Base-by-base conservation (phyloP, 1,140 invertebrate genomes). In the Macrobrachium nipponense region DNA sequence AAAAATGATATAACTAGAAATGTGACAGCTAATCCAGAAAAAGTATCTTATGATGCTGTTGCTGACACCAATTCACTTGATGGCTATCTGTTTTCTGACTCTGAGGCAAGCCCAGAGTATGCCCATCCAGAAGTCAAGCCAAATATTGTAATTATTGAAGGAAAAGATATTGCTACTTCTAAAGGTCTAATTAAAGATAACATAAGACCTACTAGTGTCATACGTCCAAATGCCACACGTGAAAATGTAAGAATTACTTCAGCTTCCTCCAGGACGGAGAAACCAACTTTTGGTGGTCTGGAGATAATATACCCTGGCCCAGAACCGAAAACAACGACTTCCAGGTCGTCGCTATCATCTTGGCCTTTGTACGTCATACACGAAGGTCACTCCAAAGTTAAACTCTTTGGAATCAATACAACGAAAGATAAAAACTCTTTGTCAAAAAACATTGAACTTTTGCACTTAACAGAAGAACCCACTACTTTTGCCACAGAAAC, bases 31-130 rank as follows among this genome's bases (percentile, higher is more conserved):
- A 61, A 36, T 73, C 43, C 44, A n/a, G 43, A 58, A n/a, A 15
- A 44, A 23, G n/a, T 72, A 61, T 70, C 68, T 80, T 61, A 51
- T 6, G 88, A 89, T 64, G 82, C 81, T 12, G 88, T 89, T 44
- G 88, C 88, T 15, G 88, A 89, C 78, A 89, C 88, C 3, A 89
- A 89, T 51, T 89, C 88, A 51, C 64, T 89, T 10, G 88, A 89
- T 62, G 88, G 88, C 7, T 89, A 89, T 23, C 78, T 89, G 12
- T 89, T 89, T 66, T 89, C 88, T 44, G 88, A 89, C 77, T 89
- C 88, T 0, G 85, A 77, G 59, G 78, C 85, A 23, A 81, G 77
- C 76, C 88, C 88, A 43, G 81, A 89, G 23, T 89, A 89, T 36
- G 61, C 86, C 79, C 60, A 61, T 58, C 78, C 79, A 23, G 80